Conservation (phyloP, 2,888 invertebrate genomes). For the Elaeidobius kamerunicus region DNA sequence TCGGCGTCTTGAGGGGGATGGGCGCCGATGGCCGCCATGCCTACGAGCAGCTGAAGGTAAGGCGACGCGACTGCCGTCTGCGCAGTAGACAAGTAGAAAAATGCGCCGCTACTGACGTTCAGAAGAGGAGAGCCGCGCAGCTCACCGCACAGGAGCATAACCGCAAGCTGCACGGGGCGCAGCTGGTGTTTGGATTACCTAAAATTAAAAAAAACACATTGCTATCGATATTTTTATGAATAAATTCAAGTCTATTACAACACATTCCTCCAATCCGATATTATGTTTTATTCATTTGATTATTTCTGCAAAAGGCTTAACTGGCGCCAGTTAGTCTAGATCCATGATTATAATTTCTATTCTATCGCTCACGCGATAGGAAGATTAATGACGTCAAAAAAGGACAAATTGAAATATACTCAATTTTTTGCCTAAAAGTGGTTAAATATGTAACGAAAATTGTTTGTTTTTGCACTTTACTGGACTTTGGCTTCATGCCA, state of each 20-base stretch:
- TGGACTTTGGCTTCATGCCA: too few relatives aligned
- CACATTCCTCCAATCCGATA: too few relatives aligned
- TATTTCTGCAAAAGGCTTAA: too few relatives aligned
- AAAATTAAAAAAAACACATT: constrained; percentile 31
- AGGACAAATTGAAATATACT: too few relatives aligned
- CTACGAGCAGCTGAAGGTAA: constrained; percentile 58
- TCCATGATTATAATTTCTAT: constrained; percentile 33
- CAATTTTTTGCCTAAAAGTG: too few relatives aligned
- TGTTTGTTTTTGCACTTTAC: too few relatives aligned
- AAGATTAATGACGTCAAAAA: constrained; percentile 6
- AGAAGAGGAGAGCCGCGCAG: constrained; percentile 52
- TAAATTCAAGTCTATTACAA: too few relatives aligned
- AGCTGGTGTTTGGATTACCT: constrained; percentile 45
- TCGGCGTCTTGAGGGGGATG: constrained; percentile 58
- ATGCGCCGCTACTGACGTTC: constrained; percentile 46
- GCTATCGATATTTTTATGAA: too few relatives aligned
- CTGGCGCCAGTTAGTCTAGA: constrained; percentile 38
- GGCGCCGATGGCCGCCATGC: constrained; percentile 57
- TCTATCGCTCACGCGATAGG: constrained; percentile 35
- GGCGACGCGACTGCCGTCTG: constrained; percentile 53
- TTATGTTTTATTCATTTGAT: too few relatives aligned
- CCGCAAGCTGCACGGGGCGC: constrained; percentile 36
- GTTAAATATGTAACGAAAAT: too few relatives aligned
- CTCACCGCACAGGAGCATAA: constrained; percentile 56
- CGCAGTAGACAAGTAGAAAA: constrained; percentile 36